Evolutionary conservation across 1,140 invertebrate genomes (phyloP), one percentile per base, ranked within the genome.

Genomic region (Drosophila sulfurigaster): DNA sequence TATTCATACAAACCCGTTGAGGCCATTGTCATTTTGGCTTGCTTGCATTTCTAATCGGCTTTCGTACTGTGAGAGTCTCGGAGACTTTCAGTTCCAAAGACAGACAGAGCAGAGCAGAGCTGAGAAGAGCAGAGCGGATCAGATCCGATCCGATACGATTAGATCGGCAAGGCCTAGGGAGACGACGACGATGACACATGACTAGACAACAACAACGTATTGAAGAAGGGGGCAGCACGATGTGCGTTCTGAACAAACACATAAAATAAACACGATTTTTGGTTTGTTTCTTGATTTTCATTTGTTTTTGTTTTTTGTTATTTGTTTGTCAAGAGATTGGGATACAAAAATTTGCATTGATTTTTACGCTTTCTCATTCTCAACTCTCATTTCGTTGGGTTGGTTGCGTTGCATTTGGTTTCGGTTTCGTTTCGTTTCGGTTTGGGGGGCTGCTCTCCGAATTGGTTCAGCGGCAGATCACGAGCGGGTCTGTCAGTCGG

Each of bases 231-330:
- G 64, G 57, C 64, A 83, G 81, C 81, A 82, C 79, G 81, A 78
- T 75, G 81, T 83, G 79, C 80, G 69, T 87, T 81, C 85, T 89
- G 86, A 89, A 81, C 85, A 89, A 79, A 89, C 81, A 89, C 86
- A 89, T 81, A 85, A 81, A 89, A 89, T 81, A 79, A 77, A 86
- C 85, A 81, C 81, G 85, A 89, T 85, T 85, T 82, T 75, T 68
- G 54, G 60, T 65, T 32, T 41, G 15, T 11, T 20, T 41, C 13
- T 56, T 35, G 15, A 41, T 46, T 38, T 38, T 25, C 43, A n/a
- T 63, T 66, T 60, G 63, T 41, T 43, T 66, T 66, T 35, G 5
- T 48, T 32, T 32, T 46, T 66, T 60, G 63, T 41, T 43, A 38
- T 38, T 38, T 41, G 13, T 48, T 58, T 48, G 43, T 32, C 54